Evolutionary conservation across 2,888 invertebrate genomes (phyloP).

Genomic region (Alloscopus bannaensis): DNA sequence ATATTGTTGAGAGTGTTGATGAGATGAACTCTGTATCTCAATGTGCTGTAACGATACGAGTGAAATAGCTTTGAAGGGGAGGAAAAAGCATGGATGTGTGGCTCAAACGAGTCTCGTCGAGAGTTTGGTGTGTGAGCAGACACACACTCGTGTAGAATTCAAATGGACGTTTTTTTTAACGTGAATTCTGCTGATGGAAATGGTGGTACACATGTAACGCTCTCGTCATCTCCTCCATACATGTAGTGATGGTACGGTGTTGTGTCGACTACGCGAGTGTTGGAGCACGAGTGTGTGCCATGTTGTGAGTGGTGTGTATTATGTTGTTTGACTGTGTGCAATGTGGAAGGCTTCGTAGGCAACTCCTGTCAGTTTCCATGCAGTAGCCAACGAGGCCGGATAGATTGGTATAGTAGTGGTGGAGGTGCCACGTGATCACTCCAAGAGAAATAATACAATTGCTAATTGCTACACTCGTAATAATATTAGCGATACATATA

Average conservation of each 20-base stretch:
- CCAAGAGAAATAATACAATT: conserved; percentile 49
- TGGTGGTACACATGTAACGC: background rate
- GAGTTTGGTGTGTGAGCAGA: no score
- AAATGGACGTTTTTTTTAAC: no score
- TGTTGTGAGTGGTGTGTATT: conserved; percentile 39
- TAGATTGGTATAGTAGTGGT: conserved; percentile 62
- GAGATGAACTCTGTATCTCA: conserved; percentile 56
- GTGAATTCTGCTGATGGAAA: no score
- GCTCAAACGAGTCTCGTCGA: no score
- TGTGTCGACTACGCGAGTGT: background rate
- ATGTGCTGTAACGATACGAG: no score
- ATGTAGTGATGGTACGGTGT: background rate
- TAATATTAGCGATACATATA: no score
- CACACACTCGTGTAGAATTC: no score
- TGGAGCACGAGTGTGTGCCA: background rate
- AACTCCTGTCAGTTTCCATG: conserved; percentile 65
- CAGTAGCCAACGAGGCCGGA: conserved; percentile 66
- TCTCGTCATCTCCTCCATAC: background rate
- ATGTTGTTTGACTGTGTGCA: conserved; percentile 18
- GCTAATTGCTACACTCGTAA: no score
- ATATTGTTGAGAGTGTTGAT: conserved; percentile 48
- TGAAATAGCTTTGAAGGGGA: no score
- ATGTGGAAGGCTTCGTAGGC: conserved; percentile 38
- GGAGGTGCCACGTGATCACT: conserved; percentile 61
- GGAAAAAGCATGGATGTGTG: conserved; percentile 58